Evolutionary conservation across 1,140 invertebrate genomes (phyloP), one percentile per base, ranked within the genome.

Genomic region (Dryas iulia): DNA sequence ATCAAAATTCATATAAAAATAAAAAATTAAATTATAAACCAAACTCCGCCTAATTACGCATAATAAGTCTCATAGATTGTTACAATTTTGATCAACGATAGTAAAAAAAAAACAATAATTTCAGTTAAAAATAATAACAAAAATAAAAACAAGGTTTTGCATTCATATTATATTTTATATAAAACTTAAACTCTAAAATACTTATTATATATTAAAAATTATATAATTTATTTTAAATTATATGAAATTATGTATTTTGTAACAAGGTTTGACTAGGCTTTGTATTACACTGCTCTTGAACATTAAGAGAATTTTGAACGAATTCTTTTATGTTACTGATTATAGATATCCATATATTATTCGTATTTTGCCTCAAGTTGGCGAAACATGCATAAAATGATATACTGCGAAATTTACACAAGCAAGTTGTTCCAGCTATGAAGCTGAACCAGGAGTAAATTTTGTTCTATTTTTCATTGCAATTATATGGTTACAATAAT

Each of bases 251-350:
- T 28, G n/a, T 67, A 58, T 58, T 69, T 73, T 69, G 66, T 69
- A 73, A 69, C 66, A 69, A 73, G 53, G 14, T 63, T 63, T 73
- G 71, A 73, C 71, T 73, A 73, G 71, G 66, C 28, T 31, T 61
- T 26, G 39, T 52, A 52, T 61, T 61, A 61, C 59, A 59, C 31
- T 47, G 39, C 3, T 47, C 18, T 47, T 47, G 39, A 18, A 10
- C 14, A 47, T 18, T 1, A 18, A 47, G n/a, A 47, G 39, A 47
- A 47, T 47, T 47, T 47, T 14, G 0, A 39, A 39, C n/a, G 3
- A 47, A 47, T 18, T 47, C 14, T 14, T 21, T 21, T 10, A 14
- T 18, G 1, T 21, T 21, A 21, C 5, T 47, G 35, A 3, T 47
- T 47, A 47, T 47, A 18, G 2, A 47, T 47, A 18, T 2, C 7